Evolutionary conservation across 2,113 vertebrate species (phyloP), one percentile per base, ranked within the genome.

Genomic region (Antennarius striatus): DNA sequence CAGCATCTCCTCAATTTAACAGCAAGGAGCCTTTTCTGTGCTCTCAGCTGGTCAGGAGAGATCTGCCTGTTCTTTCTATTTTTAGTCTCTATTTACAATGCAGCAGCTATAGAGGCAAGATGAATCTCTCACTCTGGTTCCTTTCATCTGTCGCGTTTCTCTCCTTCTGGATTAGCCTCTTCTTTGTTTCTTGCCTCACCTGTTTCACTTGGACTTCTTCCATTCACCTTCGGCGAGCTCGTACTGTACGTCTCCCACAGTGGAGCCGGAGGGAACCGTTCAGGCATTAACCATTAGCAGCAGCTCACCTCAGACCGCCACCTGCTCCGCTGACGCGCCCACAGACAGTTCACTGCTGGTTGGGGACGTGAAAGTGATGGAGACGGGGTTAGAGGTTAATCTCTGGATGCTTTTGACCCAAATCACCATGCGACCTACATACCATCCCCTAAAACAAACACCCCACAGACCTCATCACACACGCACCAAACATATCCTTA

Each of bases 1-100:
- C 69, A 70, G 56, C 69, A 39, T 75, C 56, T 69, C 64, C 6
- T 75, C 70, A 47, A 55, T 70, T 59, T 59, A 72, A 75, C 56
- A 16, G 60, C 65, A 53, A 68, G 58, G 49, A 71, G 59, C 47
- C 59, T 64, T 51, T 43, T 72, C 63, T 68, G 59, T 61, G 53
- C 68, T 71, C 80, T 81, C 77, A 68, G 79, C 66, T 56, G 87
- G 80, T 83, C 87, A 72, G 77, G 80, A 68, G 51, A 82, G 84
- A 73, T 56, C 74, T 83, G 85, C 77, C 75, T 82, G 80, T 71
- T 81, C 79, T 43, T 81, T 86, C 88, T 91, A 91, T 91, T 90
- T 91, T 86, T 90, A 91, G 88, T 75, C 77, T 84, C 67, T 83
- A 88, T 87, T 90, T 89, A 89, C 86, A 81, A 86, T 79, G 84